These are phyloP conservation scores for Kryptopterus vitreolus DNA, from an alignment of 2,797 vertebrate genomes.

Conservation along the genomic window DNA sequence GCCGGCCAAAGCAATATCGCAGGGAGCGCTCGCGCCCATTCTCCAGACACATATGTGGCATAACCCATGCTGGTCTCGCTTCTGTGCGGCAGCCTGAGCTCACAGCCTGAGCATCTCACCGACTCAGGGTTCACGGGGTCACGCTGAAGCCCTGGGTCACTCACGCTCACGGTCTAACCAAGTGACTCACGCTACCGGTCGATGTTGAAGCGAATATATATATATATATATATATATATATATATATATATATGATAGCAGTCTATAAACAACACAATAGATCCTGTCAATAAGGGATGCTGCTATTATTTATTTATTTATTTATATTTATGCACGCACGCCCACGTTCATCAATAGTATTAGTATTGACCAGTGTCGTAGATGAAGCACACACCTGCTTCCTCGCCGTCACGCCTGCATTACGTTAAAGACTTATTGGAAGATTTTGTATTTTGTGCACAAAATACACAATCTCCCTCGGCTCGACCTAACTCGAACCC, in stretches of 20 bases:
- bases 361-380: background rate
- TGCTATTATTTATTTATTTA: no score
- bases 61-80: constrained; percentile 42
- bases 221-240: no score
- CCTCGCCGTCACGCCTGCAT: background rate
- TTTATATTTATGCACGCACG: background rate
- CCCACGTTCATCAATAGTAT: background rate
- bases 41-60: constrained; percentile 14
- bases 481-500: background rate
- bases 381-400: background rate
- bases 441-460: background rate
- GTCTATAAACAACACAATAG: background rate
- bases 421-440: background rate
- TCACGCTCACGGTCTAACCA: no score
- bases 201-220: no score
- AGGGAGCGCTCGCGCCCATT: constrained; percentile 50
- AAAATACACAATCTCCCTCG: background rate
- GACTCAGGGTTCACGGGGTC: constrained; percentile 41
- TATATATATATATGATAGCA: no score
- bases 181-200: no score
- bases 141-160: background rate
- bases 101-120: background rate
- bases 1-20: constrained; percentile 41
- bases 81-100: constrained; percentile 1
- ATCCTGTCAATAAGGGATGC: background rate